Conservation (phyloP, 1,140 invertebrate species). For the Daktulosphaira vitifoliae region DNA sequence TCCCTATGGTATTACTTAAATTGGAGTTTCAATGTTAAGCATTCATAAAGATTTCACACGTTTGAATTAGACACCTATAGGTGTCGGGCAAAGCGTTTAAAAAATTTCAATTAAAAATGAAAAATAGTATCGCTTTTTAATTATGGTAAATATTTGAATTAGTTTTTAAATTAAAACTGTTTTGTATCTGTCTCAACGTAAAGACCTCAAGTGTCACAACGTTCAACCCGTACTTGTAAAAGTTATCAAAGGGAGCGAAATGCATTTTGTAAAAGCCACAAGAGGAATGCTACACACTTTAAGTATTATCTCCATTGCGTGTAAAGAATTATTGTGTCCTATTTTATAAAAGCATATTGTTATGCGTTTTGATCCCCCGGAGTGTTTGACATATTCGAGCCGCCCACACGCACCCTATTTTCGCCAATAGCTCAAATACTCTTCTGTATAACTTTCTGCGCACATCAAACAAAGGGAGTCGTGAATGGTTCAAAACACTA, state of each 20-base stretch:
- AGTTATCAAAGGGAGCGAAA: constrained; percentile 12
- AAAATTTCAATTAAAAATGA: too few species aligned
- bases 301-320: not conserved
- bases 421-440: constrained; percentile 27
- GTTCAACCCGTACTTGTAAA: not conserved
- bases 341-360: constrained; percentile 32
- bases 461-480: too few species aligned
- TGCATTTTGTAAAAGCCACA: constrained; percentile 26
- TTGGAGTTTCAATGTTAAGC: too few species aligned
- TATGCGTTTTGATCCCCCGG: constrained; percentile 23
- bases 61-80: too few species aligned
- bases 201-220: not conserved
- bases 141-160: too few species aligned
- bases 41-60: too few species aligned
- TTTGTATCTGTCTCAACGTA: not conserved
- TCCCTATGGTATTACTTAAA: too few species aligned
- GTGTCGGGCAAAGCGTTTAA: too few species aligned
- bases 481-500: too few species aligned
- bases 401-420: constrained; percentile 30
- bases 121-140: too few species aligned
- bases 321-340: not conserved
- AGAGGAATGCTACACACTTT: constrained; percentile 25
- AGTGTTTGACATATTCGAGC: constrained; percentile 30
- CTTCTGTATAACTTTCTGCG: too few species aligned
- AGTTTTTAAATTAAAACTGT: too few species aligned